Percentiles rank a stretch among this genome's conserved stretches.
Conservation (phyloP, 2,888 invertebrate genomes). For the Tridacna crocea region DNA sequence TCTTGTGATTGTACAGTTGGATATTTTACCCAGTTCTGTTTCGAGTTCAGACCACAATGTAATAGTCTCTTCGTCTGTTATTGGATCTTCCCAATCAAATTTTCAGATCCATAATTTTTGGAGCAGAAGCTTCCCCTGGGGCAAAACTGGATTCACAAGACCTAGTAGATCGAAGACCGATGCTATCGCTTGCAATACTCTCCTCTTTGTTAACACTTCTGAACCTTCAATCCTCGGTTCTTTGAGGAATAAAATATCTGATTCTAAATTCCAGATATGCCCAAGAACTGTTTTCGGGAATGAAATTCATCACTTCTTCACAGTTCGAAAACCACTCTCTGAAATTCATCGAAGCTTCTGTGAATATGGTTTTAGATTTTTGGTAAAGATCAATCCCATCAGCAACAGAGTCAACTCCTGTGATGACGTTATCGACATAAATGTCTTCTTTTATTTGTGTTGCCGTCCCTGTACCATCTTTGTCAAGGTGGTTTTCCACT, state of each 20-base stretch:
- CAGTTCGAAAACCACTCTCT: slow-evolving; percentile 26
- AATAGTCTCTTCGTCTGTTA: not conserved
- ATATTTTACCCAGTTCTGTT: not conserved
- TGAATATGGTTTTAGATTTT: slow-evolving; percentile 26
- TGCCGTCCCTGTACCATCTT: not conserved
- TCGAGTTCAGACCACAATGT: not conserved
- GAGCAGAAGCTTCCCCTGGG: slow-evolving; percentile 25
- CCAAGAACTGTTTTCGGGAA: slow-evolving; percentile 29
- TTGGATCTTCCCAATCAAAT: slow-evolving; percentile 27
- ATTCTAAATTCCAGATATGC: slow-evolving; percentile 28
- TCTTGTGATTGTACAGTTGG: slow-evolving; percentile 1
- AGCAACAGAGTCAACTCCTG: not conserved
- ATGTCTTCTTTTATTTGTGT: slow-evolving; percentile 23
- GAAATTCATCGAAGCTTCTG: slow-evolving; percentile 19
- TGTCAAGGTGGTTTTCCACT: slow-evolving; percentile 21
- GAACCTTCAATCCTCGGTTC: too few species aligned
- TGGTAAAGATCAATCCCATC: slow-evolving; percentile 4
- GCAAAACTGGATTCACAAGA: not conserved
- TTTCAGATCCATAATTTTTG: slow-evolving; percentile 30
- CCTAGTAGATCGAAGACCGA: slow-evolving; percentile 33
- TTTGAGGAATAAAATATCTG: slow-evolving; percentile 21
- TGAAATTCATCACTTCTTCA: not conserved
- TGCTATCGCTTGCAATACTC: slow-evolving; percentile 11
- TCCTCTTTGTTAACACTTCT: slow-evolving; percentile 15
- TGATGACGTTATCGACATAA: slow-evolving; percentile 33